Conservation (phyloP, 1,140 invertebrate species). For the Triops longicaudatus region DNA sequence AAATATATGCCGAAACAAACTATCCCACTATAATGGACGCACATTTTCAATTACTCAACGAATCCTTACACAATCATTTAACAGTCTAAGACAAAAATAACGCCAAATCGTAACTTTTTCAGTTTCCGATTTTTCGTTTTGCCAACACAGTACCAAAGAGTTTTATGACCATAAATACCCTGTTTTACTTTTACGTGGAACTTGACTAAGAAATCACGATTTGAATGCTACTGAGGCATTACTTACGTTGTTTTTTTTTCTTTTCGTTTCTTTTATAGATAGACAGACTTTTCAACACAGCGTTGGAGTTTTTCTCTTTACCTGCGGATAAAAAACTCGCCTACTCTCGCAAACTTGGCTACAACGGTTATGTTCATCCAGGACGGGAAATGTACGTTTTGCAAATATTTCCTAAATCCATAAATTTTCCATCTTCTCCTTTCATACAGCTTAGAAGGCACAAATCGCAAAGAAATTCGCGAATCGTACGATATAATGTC, state of each 20-base stretch:
- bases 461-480: constrained; percentile 23
- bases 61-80: no score
- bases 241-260: constrained; percentile 2
- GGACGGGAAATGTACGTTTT: constrained; percentile 32
- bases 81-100: no score
- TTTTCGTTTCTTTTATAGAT: constrained; percentile 42
- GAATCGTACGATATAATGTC: constrained; percentile 26
- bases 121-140: no score
- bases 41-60: no score
- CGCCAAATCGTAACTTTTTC: no score
- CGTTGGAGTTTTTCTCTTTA: constrained; percentile 4
- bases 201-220: no score
- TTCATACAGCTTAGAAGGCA: constrained; percentile 23
- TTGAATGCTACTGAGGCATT: no score
- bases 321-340: constrained; percentile 7
- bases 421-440: neutral
- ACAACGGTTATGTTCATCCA: constrained; percentile 21
- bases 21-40: no score
- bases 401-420: neutral
- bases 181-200: no score
- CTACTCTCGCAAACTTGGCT: constrained; percentile 15
- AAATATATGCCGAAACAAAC: no score
- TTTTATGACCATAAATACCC: no score
- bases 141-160: no score
- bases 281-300: constrained; percentile 46